phyloP scores from a whole-genome alignment of 2,888 invertebrate genomes.

The Microchrysa polita region DNA sequence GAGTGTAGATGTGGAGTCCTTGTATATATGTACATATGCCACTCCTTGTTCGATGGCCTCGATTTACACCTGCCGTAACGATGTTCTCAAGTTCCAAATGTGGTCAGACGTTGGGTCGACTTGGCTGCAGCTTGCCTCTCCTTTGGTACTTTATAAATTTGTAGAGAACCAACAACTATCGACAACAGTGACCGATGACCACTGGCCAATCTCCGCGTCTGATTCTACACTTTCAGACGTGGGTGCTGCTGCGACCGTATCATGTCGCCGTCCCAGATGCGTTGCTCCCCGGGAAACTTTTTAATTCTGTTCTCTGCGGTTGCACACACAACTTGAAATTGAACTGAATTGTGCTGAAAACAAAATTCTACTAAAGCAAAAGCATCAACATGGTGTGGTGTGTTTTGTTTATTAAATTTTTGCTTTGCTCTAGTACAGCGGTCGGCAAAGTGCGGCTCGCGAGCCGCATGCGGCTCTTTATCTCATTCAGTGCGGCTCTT shows the following conservation, averaged over 20 bases:
- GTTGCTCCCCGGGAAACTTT: conserved; percentile 35
- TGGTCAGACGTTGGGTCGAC: conserved; percentile 31
- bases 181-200: no score
- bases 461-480: no score
- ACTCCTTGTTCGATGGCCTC: conserved; percentile 13
- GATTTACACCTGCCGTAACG: conserved; percentile 36
- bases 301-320: conserved; percentile 37
- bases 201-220: no score
- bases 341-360: conserved; percentile 15
- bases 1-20: no score
- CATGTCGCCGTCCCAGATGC: neutral
- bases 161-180: no score
- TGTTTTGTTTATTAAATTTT: neutral
- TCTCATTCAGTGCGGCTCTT: no score
- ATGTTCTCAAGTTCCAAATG: conserved; percentile 36
- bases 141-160: no score
- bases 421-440: no score
- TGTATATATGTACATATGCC: no score
- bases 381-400: neutral
- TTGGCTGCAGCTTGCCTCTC: neutral
- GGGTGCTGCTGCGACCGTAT: neutral
- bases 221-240: neutral
- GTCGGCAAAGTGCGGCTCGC: no score
- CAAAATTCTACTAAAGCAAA: neutral
- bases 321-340: conserved; percentile 8